These are phyloP conservation scores for Dicyrtomina minuta DNA, from an alignment of 2,888 invertebrate species.

Conservation along the genomic window DNA sequence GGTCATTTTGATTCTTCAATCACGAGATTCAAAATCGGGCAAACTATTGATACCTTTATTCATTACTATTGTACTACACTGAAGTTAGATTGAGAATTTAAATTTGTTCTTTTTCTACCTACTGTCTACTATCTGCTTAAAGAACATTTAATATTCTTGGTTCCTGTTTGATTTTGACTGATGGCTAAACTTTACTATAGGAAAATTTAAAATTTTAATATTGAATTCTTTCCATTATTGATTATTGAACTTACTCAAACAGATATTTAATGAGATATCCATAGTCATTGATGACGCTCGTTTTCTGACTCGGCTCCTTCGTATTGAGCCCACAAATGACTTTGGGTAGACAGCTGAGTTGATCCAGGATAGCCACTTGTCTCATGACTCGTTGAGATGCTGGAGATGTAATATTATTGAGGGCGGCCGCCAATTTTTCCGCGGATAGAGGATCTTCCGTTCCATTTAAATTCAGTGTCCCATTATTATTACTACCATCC, in stretches of 20 bases:
- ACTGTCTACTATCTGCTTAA: too few species aligned
- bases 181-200: too few species aligned
- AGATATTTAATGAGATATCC: conserved; percentile 47
- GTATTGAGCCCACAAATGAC: conserved; percentile 67
- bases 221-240: too few species aligned
- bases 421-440: conserved; percentile 20
- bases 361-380: conserved; percentile 47
- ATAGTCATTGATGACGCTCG: conserved; percentile 47
- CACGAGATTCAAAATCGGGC: too few species aligned
- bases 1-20: too few species aligned
- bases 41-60: too few species aligned
- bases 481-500: not conserved
- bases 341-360: conserved; percentile 62
- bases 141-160: too few species aligned
- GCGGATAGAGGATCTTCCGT: conserved; percentile 30
- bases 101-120: too few species aligned
- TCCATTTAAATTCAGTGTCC: not conserved
- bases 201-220: too few species aligned
- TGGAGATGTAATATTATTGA: conserved; percentile 16
- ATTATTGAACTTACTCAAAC: conserved; percentile 41
- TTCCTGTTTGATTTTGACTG: too few species aligned
- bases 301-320: conserved; percentile 56
- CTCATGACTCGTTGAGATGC: conserved; percentile 37
- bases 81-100: too few species aligned
- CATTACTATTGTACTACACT: too few species aligned